These are phyloP conservation scores for Agrenia bidenticulata DNA, from an alignment of 2,888 invertebrate species.

Conservation along the genomic window DNA sequence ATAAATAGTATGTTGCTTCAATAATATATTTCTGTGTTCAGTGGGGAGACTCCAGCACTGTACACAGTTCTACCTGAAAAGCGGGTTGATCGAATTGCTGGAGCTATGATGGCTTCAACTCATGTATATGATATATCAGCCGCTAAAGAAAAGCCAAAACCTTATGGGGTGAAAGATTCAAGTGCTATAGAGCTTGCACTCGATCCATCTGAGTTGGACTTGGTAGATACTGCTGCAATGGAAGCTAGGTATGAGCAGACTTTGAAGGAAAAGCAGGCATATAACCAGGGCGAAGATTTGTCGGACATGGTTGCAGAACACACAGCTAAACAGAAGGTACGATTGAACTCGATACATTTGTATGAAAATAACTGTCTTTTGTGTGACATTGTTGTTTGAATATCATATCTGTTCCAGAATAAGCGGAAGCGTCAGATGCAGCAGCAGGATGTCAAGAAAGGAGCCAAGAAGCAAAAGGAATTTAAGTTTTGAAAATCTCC, in stretches of 20 bases:
- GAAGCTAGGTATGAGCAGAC: slow-evolving; percentile 94
- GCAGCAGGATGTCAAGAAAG: slow-evolving; percentile 75
- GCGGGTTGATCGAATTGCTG: slow-evolving; percentile 81
- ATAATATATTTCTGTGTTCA: slow-evolving; percentile 55
- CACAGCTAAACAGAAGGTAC: slow-evolving; percentile 90
- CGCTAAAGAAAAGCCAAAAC: slow-evolving; percentile 35
- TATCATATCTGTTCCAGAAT: too few species aligned
- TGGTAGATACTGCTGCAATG: slow-evolving; percentile 91
- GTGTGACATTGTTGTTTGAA: slow-evolving; percentile 2
- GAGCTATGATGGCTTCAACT: slow-evolving; percentile 96
- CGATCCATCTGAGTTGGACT: slow-evolving; percentile 94
- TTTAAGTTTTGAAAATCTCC: slow-evolving; percentile 84
- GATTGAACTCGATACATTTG: too few species aligned
- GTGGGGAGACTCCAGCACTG: slow-evolving; percentile 88
- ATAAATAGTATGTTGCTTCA: slow-evolving; percentile 4
- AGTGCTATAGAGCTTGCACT: slow-evolving; percentile 89
- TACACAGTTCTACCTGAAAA: slow-evolving; percentile 96
- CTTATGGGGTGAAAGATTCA: slow-evolving; percentile 60
- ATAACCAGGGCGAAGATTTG: slow-evolving; percentile 87
- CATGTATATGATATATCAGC: slow-evolving; percentile 94
- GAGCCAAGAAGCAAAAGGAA: slow-evolving; percentile 96
- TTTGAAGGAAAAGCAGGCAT: slow-evolving; percentile 86
- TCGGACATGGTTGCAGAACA: slow-evolving; percentile 99
- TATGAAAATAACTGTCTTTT: background rate
- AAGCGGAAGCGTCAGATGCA: slow-evolving; percentile 85